Base-by-base conservation (phyloP, 30 jellyfish, hydroid and myxozoan species). In the Phacellophora camtschatica region DNA sequence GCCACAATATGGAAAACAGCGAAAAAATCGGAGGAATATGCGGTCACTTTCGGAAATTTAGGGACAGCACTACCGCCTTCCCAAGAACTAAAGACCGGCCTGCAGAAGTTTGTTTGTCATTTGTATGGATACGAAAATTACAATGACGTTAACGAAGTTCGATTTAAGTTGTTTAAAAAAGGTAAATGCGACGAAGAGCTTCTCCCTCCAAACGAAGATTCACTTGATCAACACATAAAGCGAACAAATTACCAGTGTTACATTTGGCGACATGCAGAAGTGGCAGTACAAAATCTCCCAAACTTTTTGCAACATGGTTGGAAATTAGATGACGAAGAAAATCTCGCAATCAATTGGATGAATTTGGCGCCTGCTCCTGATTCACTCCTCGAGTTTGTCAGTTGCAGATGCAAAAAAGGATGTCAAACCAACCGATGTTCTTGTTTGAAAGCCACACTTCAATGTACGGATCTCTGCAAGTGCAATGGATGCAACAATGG, bases 141-240 rank as follows among this genome's bases (percentile, higher is more conserved):
- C 32, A 32, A 20, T 75, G 82, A 55, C 15, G 66, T 75, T 49
- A 75, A 75, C 35, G 58, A 50, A 24, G 55, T 75, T 12, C 46
- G 82, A 2, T 75, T 2, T 61, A 37, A 70, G 34, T 24, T 82
- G 51, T 82, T 82, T 27, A 82, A 82, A 69, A 22, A 43, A 24
- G 88, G 94, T 2, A 82, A 66, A 55, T 82, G 16, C 36, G 89
- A 35, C 80, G 94, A 82, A 67, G 94, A 82, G 45, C 80, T 69
- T 19, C 89, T 82, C 79, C 88, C 82, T 25, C 94, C 91, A 10
- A 82, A 77, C 30, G 8, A 34, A 3, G 94, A 82, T 82, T 66
- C 88, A 3, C 80, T 69, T 42, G 55, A 23, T 3, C 74, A 16
- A 43, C 94, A 79, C 45, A 46, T 55, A 13, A 29, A 46, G 78